phyloP scores from a whole-genome alignment of 2,888 invertebrate genomes.

The Anarsia innoxiella region DNA sequence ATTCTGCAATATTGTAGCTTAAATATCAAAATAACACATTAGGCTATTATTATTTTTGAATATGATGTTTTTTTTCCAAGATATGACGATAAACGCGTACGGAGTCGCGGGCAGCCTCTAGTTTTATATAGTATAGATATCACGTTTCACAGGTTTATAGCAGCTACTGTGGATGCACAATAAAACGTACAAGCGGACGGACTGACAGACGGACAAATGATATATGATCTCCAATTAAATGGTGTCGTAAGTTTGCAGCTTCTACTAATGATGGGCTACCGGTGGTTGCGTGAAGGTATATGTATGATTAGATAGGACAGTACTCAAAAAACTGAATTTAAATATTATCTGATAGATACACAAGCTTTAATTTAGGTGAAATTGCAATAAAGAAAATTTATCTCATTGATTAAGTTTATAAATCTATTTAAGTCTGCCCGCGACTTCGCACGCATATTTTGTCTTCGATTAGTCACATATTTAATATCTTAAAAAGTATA shows the following conservation, averaged over 20 bases:
- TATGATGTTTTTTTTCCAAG: too few relatives aligned
- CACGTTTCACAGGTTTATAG: not conserved
- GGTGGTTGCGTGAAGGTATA: constrained; percentile 29
- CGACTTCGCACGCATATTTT: not conserved
- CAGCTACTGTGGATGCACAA: constrained; percentile 1
- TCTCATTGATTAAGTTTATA: not conserved
- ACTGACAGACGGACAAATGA: constrained; percentile 46
- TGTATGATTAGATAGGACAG: too few relatives aligned
- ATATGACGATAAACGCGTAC: too few relatives aligned
- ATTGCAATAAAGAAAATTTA: not conserved
- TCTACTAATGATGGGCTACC: constrained; percentile 65
- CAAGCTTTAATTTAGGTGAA: not conserved
- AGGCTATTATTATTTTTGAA: too few relatives aligned
- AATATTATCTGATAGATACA: too few relatives aligned
- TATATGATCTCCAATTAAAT: constrained; percentile 64
- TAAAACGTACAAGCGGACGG: constrained; percentile 23
- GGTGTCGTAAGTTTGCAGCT: constrained; percentile 58
- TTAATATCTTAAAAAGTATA: too few relatives aligned
- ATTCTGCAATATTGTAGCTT: too few relatives aligned
- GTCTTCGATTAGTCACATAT: not conserved
- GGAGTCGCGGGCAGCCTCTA: too few relatives aligned
- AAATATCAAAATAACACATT: too few relatives aligned
- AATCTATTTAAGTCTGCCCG: not conserved
- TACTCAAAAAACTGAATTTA: too few relatives aligned
- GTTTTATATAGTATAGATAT: not conserved